Conservation (phyloP, 2,797 vertebrate species). For the Cynodonichthys magdalenae region DNA sequence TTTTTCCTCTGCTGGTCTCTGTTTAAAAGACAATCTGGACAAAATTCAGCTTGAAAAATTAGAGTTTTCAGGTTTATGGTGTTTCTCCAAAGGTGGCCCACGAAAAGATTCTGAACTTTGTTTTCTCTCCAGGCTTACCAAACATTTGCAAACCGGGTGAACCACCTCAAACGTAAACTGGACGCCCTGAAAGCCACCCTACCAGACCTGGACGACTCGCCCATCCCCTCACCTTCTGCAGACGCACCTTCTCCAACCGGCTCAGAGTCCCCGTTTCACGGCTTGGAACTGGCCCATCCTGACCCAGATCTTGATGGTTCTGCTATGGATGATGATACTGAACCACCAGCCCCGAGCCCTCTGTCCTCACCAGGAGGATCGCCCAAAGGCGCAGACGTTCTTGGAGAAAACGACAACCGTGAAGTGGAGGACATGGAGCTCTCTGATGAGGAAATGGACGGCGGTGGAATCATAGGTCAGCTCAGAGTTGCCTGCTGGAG, state of each 20-base stretch:
- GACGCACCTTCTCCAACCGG: conserved; percentile 95
- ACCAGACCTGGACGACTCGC: conserved; percentile 94
- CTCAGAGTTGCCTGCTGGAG: neutral
- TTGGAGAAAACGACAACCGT: conserved; percentile 85
- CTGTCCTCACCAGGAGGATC: conserved; percentile 76
- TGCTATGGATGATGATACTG: conserved; percentile 79
- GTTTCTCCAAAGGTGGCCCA: too few relatives aligned
- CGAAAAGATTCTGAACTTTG: neutral
- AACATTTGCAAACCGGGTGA: conserved; percentile 94
- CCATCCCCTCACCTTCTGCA: conserved; percentile 93
- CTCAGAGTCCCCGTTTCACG: conserved; percentile 94
- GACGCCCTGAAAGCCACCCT: conserved; percentile 90
- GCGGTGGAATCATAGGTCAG: conserved; percentile 87
- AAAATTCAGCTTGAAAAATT: too few relatives aligned
- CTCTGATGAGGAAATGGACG: conserved; percentile 87
- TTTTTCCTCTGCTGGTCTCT: too few relatives aligned
- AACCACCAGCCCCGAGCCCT: conserved; percentile 77
- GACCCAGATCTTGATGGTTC: conserved; percentile 76
- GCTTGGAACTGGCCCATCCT: conserved; percentile 66
- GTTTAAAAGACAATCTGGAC: too few relatives aligned
- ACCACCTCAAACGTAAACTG: conserved; percentile 96
- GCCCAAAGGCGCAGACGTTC: conserved; percentile 34
- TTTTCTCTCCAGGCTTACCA: conserved; percentile 89
- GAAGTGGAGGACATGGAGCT: conserved; percentile 98
- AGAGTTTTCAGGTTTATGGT: too few relatives aligned